A percentile compares a stretch with the other conserved stretches of the same genome.
These are phyloP conservation scores for Salvelinus alpinus DNA, from an alignment of 2,113 vertebrate genomes.

Conservation along the genomic window DNA sequence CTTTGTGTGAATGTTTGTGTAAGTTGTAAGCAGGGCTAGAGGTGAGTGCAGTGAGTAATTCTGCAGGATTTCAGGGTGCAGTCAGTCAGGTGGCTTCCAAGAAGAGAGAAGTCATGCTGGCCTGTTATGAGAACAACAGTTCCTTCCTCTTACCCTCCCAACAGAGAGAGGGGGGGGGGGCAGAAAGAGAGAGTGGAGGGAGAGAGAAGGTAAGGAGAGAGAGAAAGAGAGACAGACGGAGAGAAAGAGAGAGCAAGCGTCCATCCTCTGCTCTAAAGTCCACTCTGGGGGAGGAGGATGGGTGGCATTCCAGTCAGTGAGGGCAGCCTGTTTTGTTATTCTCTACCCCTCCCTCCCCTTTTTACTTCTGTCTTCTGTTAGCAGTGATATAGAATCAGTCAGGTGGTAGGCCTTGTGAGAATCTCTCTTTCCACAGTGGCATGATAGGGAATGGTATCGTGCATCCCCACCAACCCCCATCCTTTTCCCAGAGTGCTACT, in stretches of 20 bases:
- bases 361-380: conserved; percentile 1
- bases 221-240: no score
- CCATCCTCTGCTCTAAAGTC: conserved; percentile 15
- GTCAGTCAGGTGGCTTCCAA: conserved; percentile 44
- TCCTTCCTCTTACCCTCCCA: conserved; percentile 32
- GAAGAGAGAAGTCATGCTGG: conserved; percentile 19
- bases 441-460: no score
- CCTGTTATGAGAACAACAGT: conserved; percentile 28
- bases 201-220: no score
- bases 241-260: neutral
- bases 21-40: conserved; percentile 12
- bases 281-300: conserved; percentile 14
- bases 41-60: conserved; percentile 47
- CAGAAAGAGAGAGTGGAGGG: no score
- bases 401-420: conserved; percentile 37
- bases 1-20: no score
- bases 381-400: conserved; percentile 42
- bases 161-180: conserved; percentile 21
- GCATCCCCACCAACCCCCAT: neutral
- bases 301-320: conserved; percentile 39
- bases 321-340: conserved; percentile 42
- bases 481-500: conserved; percentile 22
- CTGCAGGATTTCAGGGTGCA: conserved; percentile 25
- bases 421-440: conserved; percentile 16
- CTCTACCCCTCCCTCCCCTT: conserved; percentile 19